Base-by-base conservation (phyloP, 1,140 invertebrate genomes). In the Papilio glaucus region DNA sequence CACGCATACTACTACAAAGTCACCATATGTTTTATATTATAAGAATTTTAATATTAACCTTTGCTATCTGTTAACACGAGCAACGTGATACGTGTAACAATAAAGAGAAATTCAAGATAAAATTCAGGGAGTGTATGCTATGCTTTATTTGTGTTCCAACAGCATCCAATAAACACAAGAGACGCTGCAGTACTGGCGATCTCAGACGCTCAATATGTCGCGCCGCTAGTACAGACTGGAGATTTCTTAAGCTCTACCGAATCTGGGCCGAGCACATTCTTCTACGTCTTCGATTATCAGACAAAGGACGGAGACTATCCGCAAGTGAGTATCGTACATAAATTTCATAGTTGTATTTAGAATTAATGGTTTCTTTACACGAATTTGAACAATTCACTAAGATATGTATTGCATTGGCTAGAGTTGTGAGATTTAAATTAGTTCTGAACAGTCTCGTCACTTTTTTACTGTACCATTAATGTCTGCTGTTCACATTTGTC, bases 281-380 rank as follows among this genome's bases (percentile, higher is more conserved):
- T 98, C 92, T 98, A 98, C 89, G 97, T 98, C 0, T 98, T 98
- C 84, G 97, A 97, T 85, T 98, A 99, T 89, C 98, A 99, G 83
- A 97, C 97, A 0, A 98, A 97, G 80, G 97, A 98, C 76, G 97
- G 98, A 3, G 96, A 98, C 84, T 98, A 97, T 93, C 97, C 97
- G 5, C 96, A 97, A 95, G 96, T 97, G 90, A 71, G 24, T 68
- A 18, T 73, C 29, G 4, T 53, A 13, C 9, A 67, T 18, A 24
- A 69, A 62, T 38, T 15, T 62, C 26, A 26, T 15, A 1, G n/a
- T n/a, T n/a, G n/a, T 62, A 6, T 9, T 62, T 15, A 12, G 21
- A 60, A 24, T 29, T 15, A 62, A 57, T 24, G n/a, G n/a, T 18
- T n/a, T 45, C 12, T 57, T 9, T 26, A 18, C 10, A 15, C 9